These are phyloP conservation scores for Odontothrips loti DNA, from an alignment of 2,888 invertebrate genomes.

Conservation along the genomic window DNA sequence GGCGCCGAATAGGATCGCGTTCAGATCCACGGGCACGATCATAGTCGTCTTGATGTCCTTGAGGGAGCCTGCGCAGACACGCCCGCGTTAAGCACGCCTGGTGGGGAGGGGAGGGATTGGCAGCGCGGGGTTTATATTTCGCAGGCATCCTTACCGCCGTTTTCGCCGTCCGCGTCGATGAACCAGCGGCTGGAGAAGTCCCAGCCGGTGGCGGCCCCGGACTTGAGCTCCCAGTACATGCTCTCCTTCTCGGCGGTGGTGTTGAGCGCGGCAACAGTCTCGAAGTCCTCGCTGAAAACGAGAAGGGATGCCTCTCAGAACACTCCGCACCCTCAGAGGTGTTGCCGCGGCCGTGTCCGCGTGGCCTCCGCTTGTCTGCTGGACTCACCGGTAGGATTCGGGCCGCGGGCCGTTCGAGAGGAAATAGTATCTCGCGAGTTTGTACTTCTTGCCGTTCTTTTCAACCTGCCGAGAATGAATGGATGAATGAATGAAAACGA, in stretches of 20 bases:
- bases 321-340: background rate
- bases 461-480: conserved; percentile 33
- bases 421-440: conserved; percentile 58
- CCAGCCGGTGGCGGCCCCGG: conserved; percentile 83
- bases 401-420: conserved; percentile 63
- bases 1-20: conserved; percentile 68
- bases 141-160: conserved; percentile 43
- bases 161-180: conserved; percentile 54
- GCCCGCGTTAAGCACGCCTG: background rate
- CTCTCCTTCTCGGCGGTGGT: conserved; percentile 52
- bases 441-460: conserved; percentile 52
- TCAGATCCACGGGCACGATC: conserved; percentile 80
- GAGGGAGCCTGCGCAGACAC: conserved; percentile 47
- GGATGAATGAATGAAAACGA: background rate
- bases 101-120: background rate
- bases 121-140: too few species aligned
- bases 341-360: too few species aligned
- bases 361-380: too few species aligned
- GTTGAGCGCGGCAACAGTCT: conserved; percentile 46
- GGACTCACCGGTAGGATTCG: conserved; percentile 57
- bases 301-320: background rate
- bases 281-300: conserved; percentile 55
- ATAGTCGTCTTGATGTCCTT: conserved; percentile 59
- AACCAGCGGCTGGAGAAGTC: conserved; percentile 84
- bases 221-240: conserved; percentile 64